Percentiles rank a stretch among this genome's conserved stretches.
phyloP scores from a whole-genome alignment of 2,797 vertebrate genomes.

The Poeciliopsis gracilis region DNA sequence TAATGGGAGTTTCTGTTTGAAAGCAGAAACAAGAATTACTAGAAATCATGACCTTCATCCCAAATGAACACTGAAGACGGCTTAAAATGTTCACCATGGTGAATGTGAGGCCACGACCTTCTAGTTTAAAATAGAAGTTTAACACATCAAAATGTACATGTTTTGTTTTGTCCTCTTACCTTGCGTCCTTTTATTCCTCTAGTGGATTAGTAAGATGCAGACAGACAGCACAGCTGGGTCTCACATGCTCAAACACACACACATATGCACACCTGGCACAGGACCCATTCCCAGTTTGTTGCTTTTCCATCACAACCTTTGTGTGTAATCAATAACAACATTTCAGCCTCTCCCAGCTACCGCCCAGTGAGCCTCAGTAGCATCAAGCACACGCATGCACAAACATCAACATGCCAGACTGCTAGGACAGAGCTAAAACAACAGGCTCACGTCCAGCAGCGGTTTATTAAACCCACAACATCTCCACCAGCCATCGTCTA shows the following conservation, averaged over 20 bases:
- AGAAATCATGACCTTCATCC: neutral
- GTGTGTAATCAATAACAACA: conserved; percentile 72
- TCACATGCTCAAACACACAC: conserved; percentile 26
- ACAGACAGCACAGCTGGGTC: conserved; percentile 55
- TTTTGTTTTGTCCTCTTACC: conserved; percentile 7
- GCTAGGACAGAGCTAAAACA: conserved; percentile 46
- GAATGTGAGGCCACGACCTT: neutral
- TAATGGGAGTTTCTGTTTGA: neutral
- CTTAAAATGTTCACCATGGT: neutral
- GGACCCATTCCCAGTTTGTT: conserved; percentile 49
- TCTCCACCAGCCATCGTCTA: conserved; percentile 53
- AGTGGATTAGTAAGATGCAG: conserved; percentile 58
- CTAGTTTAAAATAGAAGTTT: neutral
- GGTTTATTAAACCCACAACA: conserved; percentile 63
- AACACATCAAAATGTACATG: neutral
- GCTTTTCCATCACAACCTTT: conserved; percentile 68
- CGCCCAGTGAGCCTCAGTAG: conserved; percentile 33
- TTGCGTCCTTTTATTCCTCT: conserved; percentile 17
- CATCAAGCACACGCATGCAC: conserved; percentile 17
- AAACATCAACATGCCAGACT: conserved; percentile 24
- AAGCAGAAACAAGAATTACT: neutral
- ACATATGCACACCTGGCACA: conserved; percentile 21
- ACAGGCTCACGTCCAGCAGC: conserved; percentile 53
- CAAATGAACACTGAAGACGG: neutral
- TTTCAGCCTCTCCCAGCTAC: conserved; percentile 60